Percentiles rank a stretch among this genome's conserved stretches.
Evolutionary conservation across 2,113 vertebrate species (phyloP).

Genomic region (Chaetorhynchus papuensis): DNA sequence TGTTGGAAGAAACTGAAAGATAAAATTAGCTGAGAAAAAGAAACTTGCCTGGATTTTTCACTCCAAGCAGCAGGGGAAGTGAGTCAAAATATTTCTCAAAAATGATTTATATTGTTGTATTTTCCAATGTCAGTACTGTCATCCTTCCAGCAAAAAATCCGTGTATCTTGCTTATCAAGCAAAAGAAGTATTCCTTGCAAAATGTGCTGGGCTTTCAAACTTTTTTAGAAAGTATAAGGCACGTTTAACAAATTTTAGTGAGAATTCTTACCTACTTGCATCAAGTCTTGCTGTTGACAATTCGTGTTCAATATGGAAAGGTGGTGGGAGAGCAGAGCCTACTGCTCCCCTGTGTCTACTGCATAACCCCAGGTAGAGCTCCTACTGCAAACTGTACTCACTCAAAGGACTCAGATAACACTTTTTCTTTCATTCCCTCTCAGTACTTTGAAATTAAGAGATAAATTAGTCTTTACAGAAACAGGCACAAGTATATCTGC

Average conservation of each 20-base stretch:
- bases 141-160: background rate
- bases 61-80: background rate
- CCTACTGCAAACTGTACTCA: background rate
- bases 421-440: background rate
- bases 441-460: background rate
- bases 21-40: background rate
- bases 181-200: background rate
- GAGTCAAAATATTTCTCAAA: background rate
- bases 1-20: background rate
- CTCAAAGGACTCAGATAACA: background rate
- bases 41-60: background rate
- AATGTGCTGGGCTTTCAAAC: background rate
- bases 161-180: fast-evolving
- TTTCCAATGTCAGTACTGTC: background rate
- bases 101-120: background rate
- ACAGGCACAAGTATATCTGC: background rate
- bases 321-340: background rate
- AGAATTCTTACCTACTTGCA: background rate
- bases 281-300: background rate
- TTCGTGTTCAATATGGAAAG: background rate
- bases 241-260: background rate
- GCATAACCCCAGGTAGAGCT: background rate
- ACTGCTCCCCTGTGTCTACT: background rate
- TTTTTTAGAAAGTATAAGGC: background rate
- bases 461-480: background rate